phyloP scores from a whole-genome alignment of 2,888 invertebrate genomes.

The Ennomos erosarius region DNA sequence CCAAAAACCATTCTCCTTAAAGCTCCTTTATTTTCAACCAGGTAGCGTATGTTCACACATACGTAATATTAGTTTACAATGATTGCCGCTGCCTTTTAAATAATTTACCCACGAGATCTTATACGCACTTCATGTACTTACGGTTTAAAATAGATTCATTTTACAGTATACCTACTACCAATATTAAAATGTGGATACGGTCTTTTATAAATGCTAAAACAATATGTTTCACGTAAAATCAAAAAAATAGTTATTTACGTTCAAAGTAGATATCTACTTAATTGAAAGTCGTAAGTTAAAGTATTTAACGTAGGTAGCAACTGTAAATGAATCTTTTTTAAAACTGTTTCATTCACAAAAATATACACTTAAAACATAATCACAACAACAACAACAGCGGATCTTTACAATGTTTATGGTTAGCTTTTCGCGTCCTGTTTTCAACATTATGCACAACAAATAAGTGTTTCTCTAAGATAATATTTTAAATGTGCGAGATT shows the following conservation, averaged over 20 bases:
- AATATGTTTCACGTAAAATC: no score
- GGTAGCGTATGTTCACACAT: constrained; percentile 50
- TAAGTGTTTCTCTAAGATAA: constrained; percentile 59
- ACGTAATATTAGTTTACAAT: constrained; percentile 26
- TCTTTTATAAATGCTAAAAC: no score
- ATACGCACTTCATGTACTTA: constrained; percentile 4
- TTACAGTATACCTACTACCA: constrained; percentile 6
- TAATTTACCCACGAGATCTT: constrained; percentile 14
- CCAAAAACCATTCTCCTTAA: constrained; percentile 51
- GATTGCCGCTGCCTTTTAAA: constrained; percentile 12
- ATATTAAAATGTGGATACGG: background rate
- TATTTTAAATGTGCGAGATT: constrained; percentile 68
- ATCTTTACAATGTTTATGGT: constrained; percentile 24
- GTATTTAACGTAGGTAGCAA: background rate
- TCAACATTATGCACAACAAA: constrained; percentile 51
- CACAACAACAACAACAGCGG: constrained; percentile 33
- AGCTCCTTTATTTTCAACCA: constrained; percentile 81
- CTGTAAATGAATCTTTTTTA: constrained; percentile 6
- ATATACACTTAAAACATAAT: constrained; percentile 23
- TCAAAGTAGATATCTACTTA: no score
- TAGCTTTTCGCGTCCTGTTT: constrained; percentile 39
- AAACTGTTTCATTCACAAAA: constrained; percentile 7
- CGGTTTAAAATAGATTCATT: constrained; percentile 11
- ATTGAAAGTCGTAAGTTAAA: no score
- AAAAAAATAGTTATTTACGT: no score